phyloP scores from a whole-genome alignment of 2,888 invertebrate genomes.

The Poecilus cupreus region DNA sequence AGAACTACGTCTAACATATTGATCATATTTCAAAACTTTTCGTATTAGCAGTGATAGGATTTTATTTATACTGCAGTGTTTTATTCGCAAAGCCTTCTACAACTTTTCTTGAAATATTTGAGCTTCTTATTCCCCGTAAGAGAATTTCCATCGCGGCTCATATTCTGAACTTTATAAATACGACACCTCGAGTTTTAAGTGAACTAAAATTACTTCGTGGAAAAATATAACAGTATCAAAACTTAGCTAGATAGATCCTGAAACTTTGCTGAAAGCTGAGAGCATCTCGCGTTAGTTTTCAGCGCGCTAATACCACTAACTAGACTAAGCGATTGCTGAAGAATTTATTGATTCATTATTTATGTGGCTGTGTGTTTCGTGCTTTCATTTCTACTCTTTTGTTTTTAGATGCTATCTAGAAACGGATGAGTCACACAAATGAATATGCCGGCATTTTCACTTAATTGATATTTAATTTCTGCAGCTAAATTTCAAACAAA shows the following conservation, averaged over 20 bases:
- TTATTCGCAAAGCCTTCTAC: slow-evolving; percentile 28
- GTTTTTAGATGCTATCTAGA: slow-evolving; percentile 18
- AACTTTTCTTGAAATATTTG: slow-evolving; percentile 5
- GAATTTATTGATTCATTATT: slow-evolving; percentile 27
- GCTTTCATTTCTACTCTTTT: slow-evolving; percentile 13
- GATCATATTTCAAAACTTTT: slow-evolving; percentile 25
- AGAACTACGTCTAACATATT: slow-evolving; percentile 20
- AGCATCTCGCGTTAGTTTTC: slow-evolving; percentile 3
- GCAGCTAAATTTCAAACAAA: too few species aligned
- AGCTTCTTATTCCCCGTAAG: neutral
- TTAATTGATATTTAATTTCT: slow-evolving; percentile 25
- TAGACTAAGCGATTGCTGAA: neutral
- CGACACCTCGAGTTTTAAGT: slow-evolving; percentile 31
- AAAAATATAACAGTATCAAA: slow-evolving; percentile 23
- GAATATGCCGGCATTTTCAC: slow-evolving; percentile 1
- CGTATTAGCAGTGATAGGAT: slow-evolving; percentile 16
- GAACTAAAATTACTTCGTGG: slow-evolving; percentile 16
- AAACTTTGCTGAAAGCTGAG: slow-evolving; percentile 3
- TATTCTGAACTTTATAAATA: slow-evolving; percentile 17
- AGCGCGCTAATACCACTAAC: slow-evolving; percentile 1
- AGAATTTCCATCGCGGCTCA: slow-evolving; percentile 6
- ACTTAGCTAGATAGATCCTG: neutral
- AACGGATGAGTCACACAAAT: slow-evolving; percentile 25
- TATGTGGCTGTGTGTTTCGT: slow-evolving; percentile 17
- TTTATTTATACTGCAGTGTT: slow-evolving; percentile 21